phyloP scores from a whole-genome alignment of 2,113 vertebrate genomes.

The Mastomys natalensis region DNA sequence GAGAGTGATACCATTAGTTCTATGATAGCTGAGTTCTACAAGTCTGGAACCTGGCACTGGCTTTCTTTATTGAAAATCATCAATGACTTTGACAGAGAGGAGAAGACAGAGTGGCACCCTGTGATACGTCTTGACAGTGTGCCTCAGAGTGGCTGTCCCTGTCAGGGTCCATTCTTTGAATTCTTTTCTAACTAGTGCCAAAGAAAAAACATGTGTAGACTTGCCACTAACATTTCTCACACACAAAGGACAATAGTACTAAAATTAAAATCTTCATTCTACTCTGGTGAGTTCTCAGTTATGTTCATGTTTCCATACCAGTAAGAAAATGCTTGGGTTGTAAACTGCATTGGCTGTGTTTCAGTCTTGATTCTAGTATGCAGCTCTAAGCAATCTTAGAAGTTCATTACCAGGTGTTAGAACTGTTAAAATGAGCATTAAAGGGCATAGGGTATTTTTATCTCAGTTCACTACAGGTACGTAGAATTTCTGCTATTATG shows the following conservation, averaged over 20 bases:
- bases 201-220: conserved; percentile 70
- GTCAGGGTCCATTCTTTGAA: conserved; percentile 76
- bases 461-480: conserved; percentile 66
- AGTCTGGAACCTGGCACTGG: conserved; percentile 82
- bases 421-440: conserved; percentile 80
- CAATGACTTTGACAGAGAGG: conserved; percentile 85
- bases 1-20: conserved; percentile 79
- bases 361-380: conserved; percentile 71
- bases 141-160: conserved; percentile 80
- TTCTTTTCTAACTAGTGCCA: conserved; percentile 61
- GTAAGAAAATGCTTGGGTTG: conserved; percentile 58
- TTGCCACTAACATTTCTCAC: conserved; percentile 57
- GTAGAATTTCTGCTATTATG: conserved; percentile 7
- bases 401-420: conserved; percentile 79
- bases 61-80: conserved; percentile 86
- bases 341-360: conserved; percentile 66
- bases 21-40: conserved; percentile 70
- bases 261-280: conserved; percentile 80
- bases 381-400: conserved; percentile 76
- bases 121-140: conserved; percentile 84
- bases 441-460: conserved; percentile 41
- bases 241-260: conserved; percentile 44
- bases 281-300: conserved; percentile 71
- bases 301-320: conserved; percentile 68
- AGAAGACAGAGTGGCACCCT: conserved; percentile 74